Conservation (phyloP, 2,113 vertebrate species). For the Barnardius zonarius region DNA sequence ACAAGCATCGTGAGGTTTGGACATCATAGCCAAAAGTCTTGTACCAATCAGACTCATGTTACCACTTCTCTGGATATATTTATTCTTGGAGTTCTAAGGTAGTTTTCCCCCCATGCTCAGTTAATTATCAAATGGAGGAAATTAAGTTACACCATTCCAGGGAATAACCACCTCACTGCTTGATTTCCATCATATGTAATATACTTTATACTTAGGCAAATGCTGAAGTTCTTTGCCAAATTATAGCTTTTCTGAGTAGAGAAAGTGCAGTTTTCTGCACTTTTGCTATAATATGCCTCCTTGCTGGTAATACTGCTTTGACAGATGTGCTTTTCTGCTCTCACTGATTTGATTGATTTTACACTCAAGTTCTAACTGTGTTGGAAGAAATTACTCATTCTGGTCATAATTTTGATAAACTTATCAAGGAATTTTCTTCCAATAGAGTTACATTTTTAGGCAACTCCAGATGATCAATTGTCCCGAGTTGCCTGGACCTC, state of each 20-base stretch:
- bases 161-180: neutral
- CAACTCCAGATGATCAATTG: neutral
- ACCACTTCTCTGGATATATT: neutral
- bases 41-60: neutral
- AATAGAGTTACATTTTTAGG: neutral
- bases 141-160: neutral
- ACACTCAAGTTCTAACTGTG: neutral
- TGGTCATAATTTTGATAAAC: constrained; percentile 49
- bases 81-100: neutral
- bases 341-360: constrained; percentile 43
- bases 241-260: constrained; percentile 34
- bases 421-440: constrained; percentile 25
- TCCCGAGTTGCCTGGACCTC: neutral
- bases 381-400: constrained; percentile 39
- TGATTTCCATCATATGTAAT: constrained; percentile 20
- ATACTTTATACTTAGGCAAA: constrained; percentile 10
- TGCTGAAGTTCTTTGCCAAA: constrained; percentile 40
- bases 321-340: constrained; percentile 34
- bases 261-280: constrained; percentile 14
- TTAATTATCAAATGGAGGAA: constrained; percentile 33
- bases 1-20: neutral
- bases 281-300: constrained; percentile 21
- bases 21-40: neutral
- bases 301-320: constrained; percentile 45
- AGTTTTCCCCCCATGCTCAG: neutral